Conservation (phyloP, 2,888 invertebrate species). For the Ectemnius lituratus region DNA sequence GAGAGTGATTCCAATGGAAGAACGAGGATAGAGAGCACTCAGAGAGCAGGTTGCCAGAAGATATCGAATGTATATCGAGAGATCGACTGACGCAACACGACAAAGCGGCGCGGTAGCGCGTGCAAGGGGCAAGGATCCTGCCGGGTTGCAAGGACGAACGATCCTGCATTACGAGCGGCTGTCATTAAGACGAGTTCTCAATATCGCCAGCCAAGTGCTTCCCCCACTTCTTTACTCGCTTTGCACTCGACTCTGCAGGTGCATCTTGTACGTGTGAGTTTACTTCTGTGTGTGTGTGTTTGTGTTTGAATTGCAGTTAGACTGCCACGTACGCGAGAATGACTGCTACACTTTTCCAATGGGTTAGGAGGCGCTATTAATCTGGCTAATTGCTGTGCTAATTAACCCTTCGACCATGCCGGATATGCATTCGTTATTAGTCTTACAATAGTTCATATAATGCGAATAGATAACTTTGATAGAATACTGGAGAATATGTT, state of each 20-base stretch:
- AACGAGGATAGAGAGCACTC: neutral
- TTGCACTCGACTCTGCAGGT: constrained; percentile 32
- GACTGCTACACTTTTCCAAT: neutral
- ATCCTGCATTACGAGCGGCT: constrained; percentile 66
- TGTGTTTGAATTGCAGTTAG: neutral
- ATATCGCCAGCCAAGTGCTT: constrained; percentile 54
- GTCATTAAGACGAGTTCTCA: constrained; percentile 66
- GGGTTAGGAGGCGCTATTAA: no score
- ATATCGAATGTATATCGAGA: constrained; percentile 2
- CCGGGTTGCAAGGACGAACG: constrained; percentile 74
- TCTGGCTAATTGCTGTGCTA: no score
- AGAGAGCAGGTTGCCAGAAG: constrained; percentile 15
- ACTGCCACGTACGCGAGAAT: constrained; percentile 7
- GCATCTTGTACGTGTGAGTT: constrained; percentile 38
- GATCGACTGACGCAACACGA: constrained; percentile 56
- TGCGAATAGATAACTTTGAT: no score
- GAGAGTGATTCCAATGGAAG: neutral
- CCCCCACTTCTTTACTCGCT: neutral
- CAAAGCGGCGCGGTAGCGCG: constrained; percentile 15
- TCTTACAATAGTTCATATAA: no score
- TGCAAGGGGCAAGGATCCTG: constrained; percentile 75
- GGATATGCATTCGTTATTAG: no score
- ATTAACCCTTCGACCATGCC: no score
- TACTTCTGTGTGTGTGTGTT: constrained; percentile 21
- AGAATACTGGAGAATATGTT: no score